phyloP scores from a whole-genome alignment of 2,113 vertebrate species.

The Sebastes fasciatus region DNA sequence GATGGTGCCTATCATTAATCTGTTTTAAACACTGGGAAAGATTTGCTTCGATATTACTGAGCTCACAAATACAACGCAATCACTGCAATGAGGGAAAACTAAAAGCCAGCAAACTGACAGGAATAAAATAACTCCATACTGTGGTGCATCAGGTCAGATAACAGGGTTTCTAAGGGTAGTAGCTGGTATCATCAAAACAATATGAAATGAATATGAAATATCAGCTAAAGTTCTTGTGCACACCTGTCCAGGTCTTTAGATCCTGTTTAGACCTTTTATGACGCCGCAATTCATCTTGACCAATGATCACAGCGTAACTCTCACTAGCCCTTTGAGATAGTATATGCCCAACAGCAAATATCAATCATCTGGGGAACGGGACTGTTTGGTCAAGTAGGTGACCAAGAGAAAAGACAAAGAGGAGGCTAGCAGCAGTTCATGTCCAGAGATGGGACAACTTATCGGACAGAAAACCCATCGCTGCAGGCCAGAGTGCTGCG shows the following conservation, averaged over 20 bases:
- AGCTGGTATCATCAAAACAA: neutral
- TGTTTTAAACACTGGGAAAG: neutral
- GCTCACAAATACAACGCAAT: neutral
- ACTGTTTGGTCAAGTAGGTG: neutral
- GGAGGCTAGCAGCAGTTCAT: neutral
- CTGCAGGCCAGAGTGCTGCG: conserved; percentile 5
- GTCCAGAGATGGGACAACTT: neutral
- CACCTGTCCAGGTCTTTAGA: neutral
- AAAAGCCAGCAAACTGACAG: neutral
- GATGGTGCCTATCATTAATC: neutral
- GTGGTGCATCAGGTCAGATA: neutral
- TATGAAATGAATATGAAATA: neutral
- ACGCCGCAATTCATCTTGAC: no score
- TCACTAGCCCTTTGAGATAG: neutral
- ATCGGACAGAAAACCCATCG: neutral
- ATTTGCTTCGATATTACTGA: neutral
- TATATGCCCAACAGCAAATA: neutral
- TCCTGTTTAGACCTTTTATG: neutral
- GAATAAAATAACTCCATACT: neutral
- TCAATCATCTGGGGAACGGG: neutral
- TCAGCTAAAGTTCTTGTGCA: neutral
- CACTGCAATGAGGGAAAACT: conserved; percentile 10
- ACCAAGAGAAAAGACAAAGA: neutral
- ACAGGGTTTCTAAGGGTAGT: neutral
- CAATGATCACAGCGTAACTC: neutral